Evolutionary conservation across 1,140 invertebrate genomes (phyloP).

Genomic region (Drosophila parvula): DNA sequence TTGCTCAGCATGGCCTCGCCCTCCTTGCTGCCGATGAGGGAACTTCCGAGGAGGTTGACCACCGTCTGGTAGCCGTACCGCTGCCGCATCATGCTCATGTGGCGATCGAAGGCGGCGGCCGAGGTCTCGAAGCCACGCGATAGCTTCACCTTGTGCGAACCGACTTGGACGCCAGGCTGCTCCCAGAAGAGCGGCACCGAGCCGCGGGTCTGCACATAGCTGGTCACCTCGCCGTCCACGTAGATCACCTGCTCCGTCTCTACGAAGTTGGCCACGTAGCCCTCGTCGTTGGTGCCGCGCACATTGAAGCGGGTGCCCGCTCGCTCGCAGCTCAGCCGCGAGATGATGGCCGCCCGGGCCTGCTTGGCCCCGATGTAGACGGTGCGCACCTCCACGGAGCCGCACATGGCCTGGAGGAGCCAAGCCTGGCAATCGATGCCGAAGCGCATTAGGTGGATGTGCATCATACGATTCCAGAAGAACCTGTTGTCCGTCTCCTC

Average conservation of each 20-base stretch:
- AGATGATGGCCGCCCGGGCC: slow-evolving; percentile 96
- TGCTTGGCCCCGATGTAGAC: slow-evolving; percentile 97
- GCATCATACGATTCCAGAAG: slow-evolving; percentile 98
- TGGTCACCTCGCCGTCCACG: slow-evolving; percentile 93
- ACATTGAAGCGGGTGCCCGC: slow-evolving; percentile 99
- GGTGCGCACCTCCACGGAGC: slow-evolving; percentile 97
- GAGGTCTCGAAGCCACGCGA: slow-evolving; percentile 97
- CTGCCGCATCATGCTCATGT: slow-evolving; percentile 93
- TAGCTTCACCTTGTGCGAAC: slow-evolving; percentile 99
- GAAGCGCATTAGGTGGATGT: slow-evolving; percentile 95
- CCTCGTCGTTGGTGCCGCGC: slow-evolving; percentile 99
- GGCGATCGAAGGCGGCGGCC: slow-evolving; percentile 95
- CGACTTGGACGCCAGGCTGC: slow-evolving; percentile 99
- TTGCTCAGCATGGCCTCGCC: slow-evolving; percentile 98
- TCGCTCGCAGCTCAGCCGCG: slow-evolving; percentile 97
- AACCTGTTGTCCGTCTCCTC: slow-evolving; percentile 95
- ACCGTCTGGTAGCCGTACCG: slow-evolving; percentile 96
- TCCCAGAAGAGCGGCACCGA: slow-evolving; percentile 99
- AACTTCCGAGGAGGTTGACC: slow-evolving; percentile 96
- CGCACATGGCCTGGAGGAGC: slow-evolving; percentile 97
- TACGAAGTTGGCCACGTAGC: slow-evolving; percentile 99
- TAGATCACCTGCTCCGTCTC: slow-evolving; percentile 99
- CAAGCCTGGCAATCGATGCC: slow-evolving; percentile 94
- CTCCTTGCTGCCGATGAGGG: slow-evolving; percentile 96
- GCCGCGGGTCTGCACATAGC: slow-evolving; percentile 95